A percentile compares a stretch with the other conserved stretches of the same genome.
Evolutionary conservation across 2,113 vertebrate species (phyloP).

Genomic region (Gnathonemus longibarbis): DNA sequence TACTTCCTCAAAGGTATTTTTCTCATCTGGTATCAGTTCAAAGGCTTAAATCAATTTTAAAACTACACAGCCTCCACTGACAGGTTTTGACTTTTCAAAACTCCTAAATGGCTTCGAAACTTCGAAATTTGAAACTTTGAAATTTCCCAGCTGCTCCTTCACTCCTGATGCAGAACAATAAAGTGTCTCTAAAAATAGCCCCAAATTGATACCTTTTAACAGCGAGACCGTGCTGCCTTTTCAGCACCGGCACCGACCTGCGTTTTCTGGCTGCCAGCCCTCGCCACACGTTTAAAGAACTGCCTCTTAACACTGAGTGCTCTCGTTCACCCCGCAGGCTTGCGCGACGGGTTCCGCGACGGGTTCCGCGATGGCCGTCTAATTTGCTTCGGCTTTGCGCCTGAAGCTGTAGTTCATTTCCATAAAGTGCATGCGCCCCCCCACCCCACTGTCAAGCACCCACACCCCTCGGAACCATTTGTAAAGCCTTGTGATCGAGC

Average conservation of each 20-base stretch:
- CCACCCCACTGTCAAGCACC: neutral
- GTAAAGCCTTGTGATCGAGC: neutral
- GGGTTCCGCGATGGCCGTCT: neutral
- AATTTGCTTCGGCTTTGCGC: neutral
- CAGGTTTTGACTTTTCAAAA: neutral
- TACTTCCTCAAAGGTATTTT: neutral
- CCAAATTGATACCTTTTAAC: conserved; percentile 18
- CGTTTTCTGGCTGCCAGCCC: neutral
- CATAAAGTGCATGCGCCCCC: neutral
- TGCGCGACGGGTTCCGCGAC: neutral
- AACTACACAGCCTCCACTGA: neutral
- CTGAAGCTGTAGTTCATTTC: conserved; percentile 6
- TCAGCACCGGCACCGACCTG: neutral
- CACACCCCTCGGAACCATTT: neutral
- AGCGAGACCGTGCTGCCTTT: neutral
- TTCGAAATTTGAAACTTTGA: conserved; percentile 6
- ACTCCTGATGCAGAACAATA: conserved; percentile 9
- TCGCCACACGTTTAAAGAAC: neutral
- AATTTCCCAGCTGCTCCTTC: conserved; percentile 7
- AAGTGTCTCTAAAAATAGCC: conserved; percentile 21
- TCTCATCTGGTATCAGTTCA: neutral
- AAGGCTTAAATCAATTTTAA: neutral
- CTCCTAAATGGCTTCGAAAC: neutral
- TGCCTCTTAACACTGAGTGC: conserved; percentile 8
- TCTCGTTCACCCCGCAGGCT: neutral